phyloP scores from a whole-genome alignment of 2,797 vertebrate species.

The Tokudaia muenninki region DNA sequence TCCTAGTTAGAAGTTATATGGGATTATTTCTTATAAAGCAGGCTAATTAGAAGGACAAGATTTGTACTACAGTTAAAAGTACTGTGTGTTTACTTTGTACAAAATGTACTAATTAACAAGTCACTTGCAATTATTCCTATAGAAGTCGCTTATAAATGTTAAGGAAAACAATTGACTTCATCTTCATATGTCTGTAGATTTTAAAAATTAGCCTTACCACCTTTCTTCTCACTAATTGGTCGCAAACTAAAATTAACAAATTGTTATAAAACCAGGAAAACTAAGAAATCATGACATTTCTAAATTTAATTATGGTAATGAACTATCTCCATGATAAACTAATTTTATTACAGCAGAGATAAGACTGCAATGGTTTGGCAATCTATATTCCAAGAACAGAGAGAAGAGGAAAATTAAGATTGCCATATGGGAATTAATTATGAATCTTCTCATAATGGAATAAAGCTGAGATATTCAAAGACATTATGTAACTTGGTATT shows the following conservation, averaged over 20 bases:
- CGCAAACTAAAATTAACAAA: slow-evolving; percentile 55
- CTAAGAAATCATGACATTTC: slow-evolving; percentile 32
- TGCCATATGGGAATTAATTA: slow-evolving; percentile 62
- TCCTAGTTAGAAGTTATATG: slow-evolving; percentile 33
- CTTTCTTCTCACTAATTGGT: slow-evolving; percentile 44
- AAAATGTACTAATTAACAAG: slow-evolving; percentile 32
- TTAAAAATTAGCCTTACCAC: slow-evolving; percentile 39
- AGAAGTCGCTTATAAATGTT: slow-evolving; percentile 28
- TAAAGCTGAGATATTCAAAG: slow-evolving; percentile 37
- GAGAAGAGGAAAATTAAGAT: slow-evolving; percentile 51
- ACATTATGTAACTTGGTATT: slow-evolving; percentile 34
- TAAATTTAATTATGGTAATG: slow-evolving; percentile 42
- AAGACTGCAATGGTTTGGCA: slow-evolving; percentile 9
- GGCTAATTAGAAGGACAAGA: slow-evolving; percentile 3
- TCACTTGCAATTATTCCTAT: slow-evolving; percentile 39
- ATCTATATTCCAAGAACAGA: slow-evolving; percentile 36
- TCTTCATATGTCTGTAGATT: slow-evolving; percentile 3
- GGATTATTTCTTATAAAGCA: slow-evolving; percentile 12
- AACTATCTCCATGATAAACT: slow-evolving; percentile 49
- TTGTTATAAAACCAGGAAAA: slow-evolving; percentile 37
- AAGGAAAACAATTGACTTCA: slow-evolving; percentile 55
- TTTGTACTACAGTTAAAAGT: slow-evolving; percentile 21
- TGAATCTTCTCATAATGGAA: slow-evolving; percentile 27
- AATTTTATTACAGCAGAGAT: slow-evolving; percentile 55
- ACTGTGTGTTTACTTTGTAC: background rate